Evolutionary conservation across 1,140 invertebrate species (phyloP).

Genomic region (Anastrepha obliqua): DNA sequence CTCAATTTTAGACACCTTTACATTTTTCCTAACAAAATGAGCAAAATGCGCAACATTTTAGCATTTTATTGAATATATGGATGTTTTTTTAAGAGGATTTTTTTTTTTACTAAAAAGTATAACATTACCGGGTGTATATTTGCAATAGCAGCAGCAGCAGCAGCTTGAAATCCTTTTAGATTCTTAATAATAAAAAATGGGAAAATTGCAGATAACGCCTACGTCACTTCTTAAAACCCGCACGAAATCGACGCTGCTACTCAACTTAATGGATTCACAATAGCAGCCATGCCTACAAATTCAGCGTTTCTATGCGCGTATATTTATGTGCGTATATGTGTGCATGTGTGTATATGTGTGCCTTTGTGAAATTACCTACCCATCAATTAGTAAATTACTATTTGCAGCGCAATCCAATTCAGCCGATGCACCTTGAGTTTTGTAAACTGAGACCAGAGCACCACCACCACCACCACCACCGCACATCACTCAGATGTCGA

Average conservation of each 20-base stretch:
- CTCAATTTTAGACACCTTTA: not conserved
- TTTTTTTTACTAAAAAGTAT: conserved; percentile 20
- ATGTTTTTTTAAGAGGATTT: not conserved
- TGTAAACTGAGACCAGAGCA: conserved; percentile 59
- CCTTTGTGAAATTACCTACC: not conserved
- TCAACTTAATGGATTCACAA: conserved; percentile 46
- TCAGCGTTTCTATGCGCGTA: conserved; percentile 36
- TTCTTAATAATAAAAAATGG: not conserved
- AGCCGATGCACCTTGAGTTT: conserved; percentile 55
- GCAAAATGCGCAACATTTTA: not conserved
- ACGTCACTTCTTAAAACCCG: conserved; percentile 6
- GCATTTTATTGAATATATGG: not conserved
- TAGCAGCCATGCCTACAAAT: conserved; percentile 60
- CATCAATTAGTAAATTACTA: conserved; percentile 51
- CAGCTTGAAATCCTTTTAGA: conserved; percentile 24
- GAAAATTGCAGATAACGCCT: conserved; percentile 42
- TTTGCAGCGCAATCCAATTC: conserved; percentile 64
- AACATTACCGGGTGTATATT: not conserved
- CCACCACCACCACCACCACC: not conserved
- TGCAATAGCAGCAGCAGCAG: not conserved
- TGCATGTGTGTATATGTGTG: not conserved
- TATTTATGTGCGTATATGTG: not conserved
- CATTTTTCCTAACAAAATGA: not conserved
- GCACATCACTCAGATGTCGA: not conserved
- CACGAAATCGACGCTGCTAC: conserved; percentile 44